A percentile compares a stretch with the other conserved stretches of the same genome.
These are phyloP conservation scores for Brachionus paranguensis DNA, from an alignment of 1,140 invertebrate species.

Conservation along the genomic window DNA sequence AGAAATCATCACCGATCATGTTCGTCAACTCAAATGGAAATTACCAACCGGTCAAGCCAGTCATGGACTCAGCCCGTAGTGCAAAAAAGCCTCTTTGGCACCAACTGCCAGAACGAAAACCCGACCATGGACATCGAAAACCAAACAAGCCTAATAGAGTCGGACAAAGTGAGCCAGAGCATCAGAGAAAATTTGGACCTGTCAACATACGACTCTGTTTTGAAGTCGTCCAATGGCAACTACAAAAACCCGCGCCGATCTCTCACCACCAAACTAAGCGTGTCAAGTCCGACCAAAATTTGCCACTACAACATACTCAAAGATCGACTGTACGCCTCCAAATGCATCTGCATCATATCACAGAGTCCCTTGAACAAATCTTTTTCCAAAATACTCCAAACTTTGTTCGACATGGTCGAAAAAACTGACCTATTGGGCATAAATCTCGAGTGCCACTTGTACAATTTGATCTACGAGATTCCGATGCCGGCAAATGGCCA, in stretches of 20 bases:
- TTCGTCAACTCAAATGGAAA: conserved; percentile 57
- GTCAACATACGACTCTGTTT: not conserved
- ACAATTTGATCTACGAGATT: conserved; percentile 88
- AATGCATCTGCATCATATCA: conserved; percentile 81
- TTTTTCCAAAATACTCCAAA: conserved; percentile 65
- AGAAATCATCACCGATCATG: conserved; percentile 41
- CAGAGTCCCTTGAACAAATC: conserved; percentile 76
- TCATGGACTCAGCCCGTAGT: not conserved
- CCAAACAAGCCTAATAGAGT: not conserved
- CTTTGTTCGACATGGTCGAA: conserved; percentile 69
- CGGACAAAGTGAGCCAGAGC: not conserved
- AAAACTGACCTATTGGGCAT: conserved; percentile 46
- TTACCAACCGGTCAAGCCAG: conserved; percentile 53
- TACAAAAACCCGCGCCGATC: not conserved
- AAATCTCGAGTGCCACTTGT: conserved; percentile 80
- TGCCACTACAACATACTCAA: conserved; percentile 78
- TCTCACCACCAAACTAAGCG: conserved; percentile 30
- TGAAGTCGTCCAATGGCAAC: not conserved
- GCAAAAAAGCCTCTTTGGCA: too few species aligned
- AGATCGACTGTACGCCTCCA: conserved; percentile 86
- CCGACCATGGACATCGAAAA: not conserved
- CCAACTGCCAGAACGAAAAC: not conserved
- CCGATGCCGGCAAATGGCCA: conserved; percentile 77
- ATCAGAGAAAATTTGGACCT: not conserved
- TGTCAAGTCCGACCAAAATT: conserved; percentile 56